Percentiles rank a stretch among this genome's conserved stretches.
These are phyloP conservation scores for Mimachlamys varia DNA, from an alignment of 2,888 invertebrate genomes.

Conservation along the genomic window DNA sequence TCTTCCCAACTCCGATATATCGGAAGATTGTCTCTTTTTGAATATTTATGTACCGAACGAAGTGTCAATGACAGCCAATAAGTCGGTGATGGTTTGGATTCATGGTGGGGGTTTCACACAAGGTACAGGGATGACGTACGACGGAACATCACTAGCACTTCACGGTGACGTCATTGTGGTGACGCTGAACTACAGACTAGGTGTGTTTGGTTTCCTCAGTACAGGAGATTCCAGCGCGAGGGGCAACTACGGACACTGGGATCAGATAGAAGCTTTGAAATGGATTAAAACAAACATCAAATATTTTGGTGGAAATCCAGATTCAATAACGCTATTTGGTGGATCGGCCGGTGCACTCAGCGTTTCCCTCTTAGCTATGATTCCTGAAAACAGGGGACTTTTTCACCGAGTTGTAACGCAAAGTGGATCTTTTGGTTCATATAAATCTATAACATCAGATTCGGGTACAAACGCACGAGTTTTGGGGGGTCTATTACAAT, in stretches of 20 bases:
- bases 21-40: not conserved
- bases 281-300: not conserved
- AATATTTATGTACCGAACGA: not conserved
- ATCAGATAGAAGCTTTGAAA: not conserved
- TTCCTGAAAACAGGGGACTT: not conserved
- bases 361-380: not conserved
- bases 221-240: not conserved
- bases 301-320: not conserved
- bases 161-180: conserved; percentile 14
- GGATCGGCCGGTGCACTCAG: conserved; percentile 5
- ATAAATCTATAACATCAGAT: not conserved
- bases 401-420: not conserved
- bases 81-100: conserved; percentile 23
- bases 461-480: not conserved
- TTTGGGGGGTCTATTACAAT: not conserved
- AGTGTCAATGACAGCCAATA: not conserved
- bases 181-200: not conserved
- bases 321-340: not conserved
- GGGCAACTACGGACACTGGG: conserved; percentile 1
- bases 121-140: not conserved
- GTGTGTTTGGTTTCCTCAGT: not conserved
- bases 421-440: not conserved
- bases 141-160: not conserved
- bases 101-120: not conserved
- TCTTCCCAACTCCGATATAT: not conserved